Conservation (phyloP, 1,140 invertebrate species). For the Heliconius nattereri region DNA sequence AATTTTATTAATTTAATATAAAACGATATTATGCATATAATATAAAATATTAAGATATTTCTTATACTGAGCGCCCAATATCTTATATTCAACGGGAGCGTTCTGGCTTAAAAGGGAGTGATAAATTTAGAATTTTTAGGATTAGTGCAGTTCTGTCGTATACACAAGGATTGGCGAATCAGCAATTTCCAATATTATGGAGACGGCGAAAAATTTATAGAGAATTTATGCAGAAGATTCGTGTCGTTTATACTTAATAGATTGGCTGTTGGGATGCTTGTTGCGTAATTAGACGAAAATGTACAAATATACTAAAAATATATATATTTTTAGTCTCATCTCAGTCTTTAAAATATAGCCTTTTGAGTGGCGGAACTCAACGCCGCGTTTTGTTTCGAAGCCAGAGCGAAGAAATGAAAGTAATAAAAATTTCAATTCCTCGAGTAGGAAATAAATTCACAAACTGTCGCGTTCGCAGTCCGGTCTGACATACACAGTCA, state of each 20-base stretch:
- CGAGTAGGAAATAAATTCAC: too few relatives aligned
- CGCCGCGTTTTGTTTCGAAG: too few relatives aligned
- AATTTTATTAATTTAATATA: not conserved
- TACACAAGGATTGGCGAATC: constrained; percentile 56
- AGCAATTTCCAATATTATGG: constrained; percentile 10
- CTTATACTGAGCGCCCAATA: not conserved
- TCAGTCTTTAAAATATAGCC: too few relatives aligned
- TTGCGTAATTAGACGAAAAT: not conserved
- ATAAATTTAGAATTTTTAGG: constrained; percentile 58
- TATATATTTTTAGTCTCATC: too few relatives aligned
- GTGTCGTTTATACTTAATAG: not conserved
- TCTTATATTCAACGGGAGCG: not conserved
- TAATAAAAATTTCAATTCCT: too few relatives aligned
- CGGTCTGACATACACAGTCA: too few relatives aligned
- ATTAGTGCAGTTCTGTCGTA: constrained; percentile 42
- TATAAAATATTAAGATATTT: not conserved
- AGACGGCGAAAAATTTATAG: not conserved
- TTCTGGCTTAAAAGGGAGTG: constrained; percentile 26
- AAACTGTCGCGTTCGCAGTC: too few relatives aligned
- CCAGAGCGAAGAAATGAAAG: too few relatives aligned
- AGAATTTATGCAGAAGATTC: not conserved
- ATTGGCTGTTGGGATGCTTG: not conserved
- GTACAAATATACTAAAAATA: not conserved
- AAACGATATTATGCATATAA: not conserved
- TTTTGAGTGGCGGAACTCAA: too few relatives aligned